A percentile compares a stretch with the other conserved stretches of the same genome.
These are phyloP conservation scores for Aphyosemion australe DNA, from an alignment of 2,113 vertebrate species.

Conservation along the genomic window DNA sequence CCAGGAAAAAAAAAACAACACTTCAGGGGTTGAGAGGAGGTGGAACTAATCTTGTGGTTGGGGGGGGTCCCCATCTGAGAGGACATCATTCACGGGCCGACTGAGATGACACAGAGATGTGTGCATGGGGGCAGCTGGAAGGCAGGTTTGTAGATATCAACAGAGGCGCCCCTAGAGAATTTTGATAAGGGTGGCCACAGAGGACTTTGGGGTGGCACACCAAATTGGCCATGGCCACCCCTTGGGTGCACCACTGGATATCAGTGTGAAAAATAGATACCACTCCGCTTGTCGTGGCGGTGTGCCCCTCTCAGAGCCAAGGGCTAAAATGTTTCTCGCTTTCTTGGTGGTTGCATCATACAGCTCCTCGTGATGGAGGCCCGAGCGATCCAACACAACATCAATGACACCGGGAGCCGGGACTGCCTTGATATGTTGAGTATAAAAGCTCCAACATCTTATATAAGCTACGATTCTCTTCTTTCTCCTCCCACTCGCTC, in stretches of 20 bases:
- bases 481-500: slow-evolving; percentile 24
- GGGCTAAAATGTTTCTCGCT: slow-evolving; percentile 28
- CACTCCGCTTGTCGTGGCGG: slow-evolving; percentile 51
- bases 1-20: slow-evolving; percentile 29
- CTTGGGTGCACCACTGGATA: too few relatives aligned
- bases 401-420: slow-evolving; percentile 38
- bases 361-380: slow-evolving; percentile 36
- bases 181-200: too few relatives aligned
- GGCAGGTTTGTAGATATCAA: slow-evolving; percentile 57
- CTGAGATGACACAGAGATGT: slow-evolving; percentile 33
- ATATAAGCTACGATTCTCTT: slow-evolving; percentile 37
- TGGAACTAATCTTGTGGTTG: slow-evolving; percentile 61
- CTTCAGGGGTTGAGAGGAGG: slow-evolving; percentile 36
- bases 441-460: slow-evolving; percentile 34
- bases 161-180: too few relatives aligned
- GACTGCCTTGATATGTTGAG: slow-evolving; percentile 42
- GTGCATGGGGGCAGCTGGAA: slow-evolving; percentile 32
- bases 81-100: slow-evolving; percentile 46
- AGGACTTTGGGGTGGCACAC: too few relatives aligned
- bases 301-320: slow-evolving; percentile 36
- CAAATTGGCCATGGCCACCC: too few relatives aligned
- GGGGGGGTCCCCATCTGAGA: slow-evolving; percentile 14
- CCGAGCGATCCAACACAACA: slow-evolving; percentile 61
- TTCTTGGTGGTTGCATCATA: slow-evolving; percentile 69
- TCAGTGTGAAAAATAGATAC: slow-evolving; percentile 49